Conservation (phyloP, 2,888 invertebrate genomes). For the Perdita meconis region DNA sequence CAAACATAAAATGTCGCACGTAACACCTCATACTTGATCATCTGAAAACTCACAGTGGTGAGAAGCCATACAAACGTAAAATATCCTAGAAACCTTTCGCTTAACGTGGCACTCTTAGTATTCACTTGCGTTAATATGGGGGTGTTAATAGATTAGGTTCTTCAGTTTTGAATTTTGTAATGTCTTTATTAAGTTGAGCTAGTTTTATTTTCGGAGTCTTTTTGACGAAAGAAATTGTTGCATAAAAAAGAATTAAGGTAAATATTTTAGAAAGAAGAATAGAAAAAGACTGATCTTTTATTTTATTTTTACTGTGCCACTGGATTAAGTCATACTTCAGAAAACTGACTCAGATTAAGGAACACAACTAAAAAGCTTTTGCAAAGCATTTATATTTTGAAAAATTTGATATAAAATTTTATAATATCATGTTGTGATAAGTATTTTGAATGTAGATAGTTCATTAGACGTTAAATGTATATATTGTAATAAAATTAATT, state of each 20-base stretch:
- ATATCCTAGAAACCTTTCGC: slow-evolving; percentile 80
- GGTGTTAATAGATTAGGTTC: slow-evolving; percentile 1
- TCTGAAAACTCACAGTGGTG: slow-evolving; percentile 75
- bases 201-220: too few species aligned
- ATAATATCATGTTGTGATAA: too few species aligned
- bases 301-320: not conserved
- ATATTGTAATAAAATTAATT: too few species aligned
- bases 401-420: too few species aligned
- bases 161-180: not conserved
- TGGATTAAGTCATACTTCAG: not conserved
- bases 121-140: slow-evolving; percentile 75
- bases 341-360: too few species aligned
- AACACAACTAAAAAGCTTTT: too few species aligned
- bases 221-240: too few species aligned
- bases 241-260: not conserved
- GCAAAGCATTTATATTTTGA: too few species aligned
- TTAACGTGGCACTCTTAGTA: slow-evolving; percentile 78
- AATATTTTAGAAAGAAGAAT: not conserved
- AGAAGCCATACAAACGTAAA: slow-evolving; percentile 77
- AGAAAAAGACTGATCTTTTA: too few species aligned
- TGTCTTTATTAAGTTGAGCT: not conserved
- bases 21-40: slow-evolving; percentile 86
- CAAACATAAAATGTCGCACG: slow-evolving; percentile 77
- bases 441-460: too few species aligned
- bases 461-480: too few species aligned